Evolutionary conservation across 2,113 vertebrate species (phyloP).

Genomic region (Cebidichthys violaceus): DNA sequence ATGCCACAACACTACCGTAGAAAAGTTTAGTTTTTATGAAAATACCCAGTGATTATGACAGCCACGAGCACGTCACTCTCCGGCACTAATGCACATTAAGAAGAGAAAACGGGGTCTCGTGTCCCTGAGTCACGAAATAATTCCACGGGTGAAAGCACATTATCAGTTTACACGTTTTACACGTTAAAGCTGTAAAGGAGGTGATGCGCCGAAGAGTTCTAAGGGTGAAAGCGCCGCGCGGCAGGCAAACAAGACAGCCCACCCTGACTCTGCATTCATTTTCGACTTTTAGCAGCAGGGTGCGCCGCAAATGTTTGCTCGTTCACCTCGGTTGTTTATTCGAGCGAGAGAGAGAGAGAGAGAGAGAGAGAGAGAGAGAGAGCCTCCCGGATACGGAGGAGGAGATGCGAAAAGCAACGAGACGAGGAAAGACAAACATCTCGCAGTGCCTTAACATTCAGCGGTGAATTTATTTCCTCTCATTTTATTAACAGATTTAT

Average conservation of each 20-base stretch:
- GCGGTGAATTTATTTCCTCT: background rate
- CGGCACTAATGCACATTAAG: conserved; percentile 28
- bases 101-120: conserved; percentile 16
- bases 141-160: conserved; percentile 33
- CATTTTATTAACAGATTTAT: conserved; percentile 19
- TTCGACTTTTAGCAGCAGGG: conserved; percentile 65
- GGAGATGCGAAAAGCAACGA: conserved; percentile 14
- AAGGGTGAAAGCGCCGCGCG: conserved; percentile 35
- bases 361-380: conserved; percentile 46
- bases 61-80: conserved; percentile 26
- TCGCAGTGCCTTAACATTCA: background rate
- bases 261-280: conserved; percentile 48
- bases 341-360: conserved; percentile 59
- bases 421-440: background rate
- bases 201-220: conserved; percentile 8
- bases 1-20: background rate
- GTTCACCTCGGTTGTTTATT: conserved; percentile 71
- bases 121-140: conserved; percentile 41
- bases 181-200: conserved; percentile 1
- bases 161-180: conserved; percentile 31
- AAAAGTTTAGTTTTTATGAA: conserved; percentile 18
- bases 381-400: conserved; percentile 17
- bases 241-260: conserved; percentile 46
- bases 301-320: conserved; percentile 56
- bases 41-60: conserved; percentile 17